These are phyloP conservation scores for Asteroscopus sphinx DNA, from an alignment of 2,888 invertebrate species.

Conservation along the genomic window DNA sequence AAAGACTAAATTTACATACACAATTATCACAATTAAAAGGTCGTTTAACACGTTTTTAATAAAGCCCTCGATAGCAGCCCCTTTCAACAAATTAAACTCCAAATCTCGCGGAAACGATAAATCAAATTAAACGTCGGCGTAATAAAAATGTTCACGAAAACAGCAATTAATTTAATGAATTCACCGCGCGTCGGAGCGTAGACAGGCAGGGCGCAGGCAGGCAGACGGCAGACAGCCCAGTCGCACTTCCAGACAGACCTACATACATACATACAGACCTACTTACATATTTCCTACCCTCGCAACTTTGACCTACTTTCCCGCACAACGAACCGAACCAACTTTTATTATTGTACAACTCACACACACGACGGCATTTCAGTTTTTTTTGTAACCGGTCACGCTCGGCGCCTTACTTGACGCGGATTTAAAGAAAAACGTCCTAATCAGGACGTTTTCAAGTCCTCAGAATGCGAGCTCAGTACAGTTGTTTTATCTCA, in stretches of 20 bases:
- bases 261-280: slow-evolving; percentile 75
- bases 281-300: slow-evolving; percentile 75
- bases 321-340: slow-evolving; percentile 64
- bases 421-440: too few relatives aligned
- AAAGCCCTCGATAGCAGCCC: slow-evolving; percentile 31
- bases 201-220: slow-evolving; percentile 49
- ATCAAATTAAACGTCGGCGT: slow-evolving; percentile 56
- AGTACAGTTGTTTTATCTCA: too few relatives aligned
- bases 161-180: slow-evolving; percentile 62
- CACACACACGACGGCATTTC: too few relatives aligned
- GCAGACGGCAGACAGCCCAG: slow-evolving; percentile 51
- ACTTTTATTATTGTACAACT: slow-evolving; percentile 74
- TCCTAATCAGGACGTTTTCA: too few relatives aligned
- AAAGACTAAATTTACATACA: slow-evolving; percentile 11
- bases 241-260: slow-evolving; percentile 60
- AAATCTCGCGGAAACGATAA: slow-evolving; percentile 53
- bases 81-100: slow-evolving; percentile 47
- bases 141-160: slow-evolving; percentile 59
- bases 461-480: too few relatives aligned
- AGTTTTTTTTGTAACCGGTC: too few relatives aligned
- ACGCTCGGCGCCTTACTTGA: too few relatives aligned
- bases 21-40: slow-evolving; percentile 43
- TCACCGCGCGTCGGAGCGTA: slow-evolving; percentile 53
- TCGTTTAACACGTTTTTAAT: slow-evolving; percentile 51
- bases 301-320: slow-evolving; percentile 81